A percentile compares a stretch with the other conserved stretches of the same genome.
Conservation (phyloP, 2,797 vertebrate genomes). For the Pteropus rufus region DNA sequence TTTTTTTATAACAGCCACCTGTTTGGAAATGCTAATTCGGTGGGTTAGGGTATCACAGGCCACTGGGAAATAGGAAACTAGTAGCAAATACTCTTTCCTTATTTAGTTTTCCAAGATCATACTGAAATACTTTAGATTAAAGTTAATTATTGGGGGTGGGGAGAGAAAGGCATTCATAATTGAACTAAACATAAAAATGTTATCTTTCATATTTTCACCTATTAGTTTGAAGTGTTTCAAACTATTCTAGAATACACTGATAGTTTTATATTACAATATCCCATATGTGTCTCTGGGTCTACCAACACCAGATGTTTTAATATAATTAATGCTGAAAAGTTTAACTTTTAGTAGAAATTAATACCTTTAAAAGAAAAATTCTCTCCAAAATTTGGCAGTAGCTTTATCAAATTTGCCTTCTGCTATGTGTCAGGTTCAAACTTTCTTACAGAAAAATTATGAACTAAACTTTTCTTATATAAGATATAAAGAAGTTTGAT, state of each 20-base stretch:
- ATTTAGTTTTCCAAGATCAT: slow-evolving; percentile 28
- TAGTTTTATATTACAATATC: not conserved
- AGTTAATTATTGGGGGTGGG: not conserved
- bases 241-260: slow-evolving; percentile 9
- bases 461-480: not conserved
- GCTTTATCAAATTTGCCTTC: not conserved
- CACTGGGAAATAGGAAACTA: slow-evolving; percentile 69
- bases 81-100: slow-evolving; percentile 68
- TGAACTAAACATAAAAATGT: slow-evolving; percentile 3
- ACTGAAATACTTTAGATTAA: not conserved
- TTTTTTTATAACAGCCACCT: slow-evolving; percentile 68
- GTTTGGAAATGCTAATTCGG: slow-evolving; percentile 73
- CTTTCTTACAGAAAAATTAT: slow-evolving; percentile 30
- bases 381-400: slow-evolving; percentile 10
- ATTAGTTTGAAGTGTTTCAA: slow-evolving; percentile 41
- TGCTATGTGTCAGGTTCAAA: not conserved
- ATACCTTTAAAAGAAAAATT: slow-evolving; percentile 4
- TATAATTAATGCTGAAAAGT: not conserved
- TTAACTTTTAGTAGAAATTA: slow-evolving; percentile 40
- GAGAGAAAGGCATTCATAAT: not conserved
- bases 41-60: slow-evolving; percentile 55
- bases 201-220: slow-evolving; percentile 16
- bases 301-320: slow-evolving; percentile 5
- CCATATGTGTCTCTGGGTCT: not conserved
- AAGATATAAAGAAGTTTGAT: not conserved